Evolutionary conservation across 2,888 invertebrate species (phyloP).

Genomic region (Eumerus sabulonum): DNA sequence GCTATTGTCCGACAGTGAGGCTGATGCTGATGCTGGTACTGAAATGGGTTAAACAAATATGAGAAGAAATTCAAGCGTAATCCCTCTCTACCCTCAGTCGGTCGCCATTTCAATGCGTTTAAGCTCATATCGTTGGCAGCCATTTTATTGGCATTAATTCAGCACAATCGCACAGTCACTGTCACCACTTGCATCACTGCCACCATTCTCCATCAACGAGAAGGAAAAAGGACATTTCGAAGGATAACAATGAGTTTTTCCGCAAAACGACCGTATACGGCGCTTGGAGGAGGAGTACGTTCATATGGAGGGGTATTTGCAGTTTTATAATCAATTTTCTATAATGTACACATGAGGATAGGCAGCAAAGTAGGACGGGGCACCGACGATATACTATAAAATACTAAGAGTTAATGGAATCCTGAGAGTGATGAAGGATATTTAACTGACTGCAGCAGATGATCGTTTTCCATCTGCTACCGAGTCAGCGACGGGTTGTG

Average conservation of each 20-base stretch:
- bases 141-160: slow-evolving; percentile 62
- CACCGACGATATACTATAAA: not conserved
- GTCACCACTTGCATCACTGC: not conserved
- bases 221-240: slow-evolving; percentile 63
- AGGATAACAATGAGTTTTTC: slow-evolving; percentile 42
- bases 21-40: not conserved
- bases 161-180: slow-evolving; percentile 31
- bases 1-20: slow-evolving; percentile 60
- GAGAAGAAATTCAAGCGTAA: no score
- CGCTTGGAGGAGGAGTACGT: slow-evolving; percentile 17
- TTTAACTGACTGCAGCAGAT: slow-evolving; percentile 62
- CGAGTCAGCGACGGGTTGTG: slow-evolving; percentile 30
- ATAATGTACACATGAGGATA: slow-evolving; percentile 4
- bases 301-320: slow-evolving; percentile 2
- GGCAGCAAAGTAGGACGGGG: slow-evolving; percentile 47
- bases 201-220: slow-evolving; percentile 1
- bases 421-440: slow-evolving; percentile 64
- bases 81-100: not conserved
- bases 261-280: slow-evolving; percentile 9
- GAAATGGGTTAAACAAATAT: not conserved
- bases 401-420: slow-evolving; percentile 61
- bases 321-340: slow-evolving; percentile 56
- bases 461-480: slow-evolving; percentile 30
- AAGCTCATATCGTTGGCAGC: slow-evolving; percentile 51
- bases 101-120: slow-evolving; percentile 35